Evolutionary conservation across 1,140 invertebrate species (phyloP).

Genomic region (Nasonia vitripennis): DNA sequence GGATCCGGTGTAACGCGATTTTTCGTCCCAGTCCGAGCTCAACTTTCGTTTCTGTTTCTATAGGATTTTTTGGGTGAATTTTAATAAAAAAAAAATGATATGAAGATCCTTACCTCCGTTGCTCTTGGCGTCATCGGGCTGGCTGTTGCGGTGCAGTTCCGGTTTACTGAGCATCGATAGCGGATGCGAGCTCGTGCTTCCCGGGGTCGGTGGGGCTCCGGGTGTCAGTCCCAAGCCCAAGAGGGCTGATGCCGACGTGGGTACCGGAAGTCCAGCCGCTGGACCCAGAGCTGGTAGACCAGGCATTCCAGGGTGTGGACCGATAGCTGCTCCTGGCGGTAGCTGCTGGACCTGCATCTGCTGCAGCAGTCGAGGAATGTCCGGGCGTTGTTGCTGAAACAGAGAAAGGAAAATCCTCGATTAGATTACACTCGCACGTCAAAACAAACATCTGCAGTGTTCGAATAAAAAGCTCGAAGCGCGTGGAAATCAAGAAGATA

Average conservation of each 20-base stretch:
- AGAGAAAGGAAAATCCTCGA: background rate
- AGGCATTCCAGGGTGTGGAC: constrained; percentile 74
- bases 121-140: constrained; percentile 79
- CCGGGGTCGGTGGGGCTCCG: constrained; percentile 75
- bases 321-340: constrained; percentile 84
- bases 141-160: constrained; percentile 79
- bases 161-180: constrained; percentile 82
- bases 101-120: constrained; percentile 78
- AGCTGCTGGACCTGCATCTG: constrained; percentile 95
- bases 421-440: background rate
- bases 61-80: no score
- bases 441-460: background rate
- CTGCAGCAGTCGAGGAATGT: constrained; percentile 85
- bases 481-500: background rate
- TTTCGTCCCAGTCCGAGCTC: background rate
- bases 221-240: constrained; percentile 75
- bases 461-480: background rate
- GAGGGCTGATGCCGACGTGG: constrained; percentile 69
- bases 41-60: no score
- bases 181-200: constrained; percentile 76
- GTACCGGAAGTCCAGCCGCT: constrained; percentile 71
- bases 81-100: no score
- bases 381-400: constrained; percentile 85
- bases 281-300: constrained; percentile 70
- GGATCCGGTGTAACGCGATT: background rate